Evolutionary conservation across 2,113 vertebrate species (phyloP).

Genomic region (Canis aureus): DNA sequence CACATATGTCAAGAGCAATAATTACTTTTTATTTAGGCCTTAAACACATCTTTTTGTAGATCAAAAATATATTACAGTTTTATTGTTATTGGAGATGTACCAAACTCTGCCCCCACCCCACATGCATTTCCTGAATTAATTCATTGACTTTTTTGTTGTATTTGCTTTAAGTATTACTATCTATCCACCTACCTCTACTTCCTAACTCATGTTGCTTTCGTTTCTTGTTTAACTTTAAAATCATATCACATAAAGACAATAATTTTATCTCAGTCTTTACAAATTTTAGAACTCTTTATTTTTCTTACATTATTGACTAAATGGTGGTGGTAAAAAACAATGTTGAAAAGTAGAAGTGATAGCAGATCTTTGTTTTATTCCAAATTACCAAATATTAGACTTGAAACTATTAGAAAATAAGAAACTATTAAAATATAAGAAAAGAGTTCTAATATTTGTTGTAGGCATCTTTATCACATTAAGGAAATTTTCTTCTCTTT

Average conservation of each 20-base stretch:
- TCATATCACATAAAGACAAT: not conserved
- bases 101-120: rapidly evolving
- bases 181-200: not conserved
- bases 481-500: not conserved
- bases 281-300: not conserved
- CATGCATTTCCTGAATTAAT: not conserved
- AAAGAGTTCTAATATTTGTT: not conserved
- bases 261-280: not conserved
- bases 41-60: not conserved
- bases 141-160: not conserved
- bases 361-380: not conserved
- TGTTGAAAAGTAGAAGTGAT: not conserved
- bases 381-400: not conserved
- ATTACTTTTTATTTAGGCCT: not conserved
- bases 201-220: not conserved
- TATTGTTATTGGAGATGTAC: not conserved
- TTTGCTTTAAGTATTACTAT: not conserved
- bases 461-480: not conserved
- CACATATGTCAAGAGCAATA: not conserved
- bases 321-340: not conserved
- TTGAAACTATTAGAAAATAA: not conserved
- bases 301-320: not conserved
- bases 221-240: not conserved
- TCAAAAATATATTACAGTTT: not conserved
- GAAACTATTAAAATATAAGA: not conserved